Percentiles rank a stretch among this genome's conserved stretches.
These are phyloP conservation scores for Salmo trutta DNA, from an alignment of 2,797 vertebrate genomes.

Conservation along the genomic window DNA sequence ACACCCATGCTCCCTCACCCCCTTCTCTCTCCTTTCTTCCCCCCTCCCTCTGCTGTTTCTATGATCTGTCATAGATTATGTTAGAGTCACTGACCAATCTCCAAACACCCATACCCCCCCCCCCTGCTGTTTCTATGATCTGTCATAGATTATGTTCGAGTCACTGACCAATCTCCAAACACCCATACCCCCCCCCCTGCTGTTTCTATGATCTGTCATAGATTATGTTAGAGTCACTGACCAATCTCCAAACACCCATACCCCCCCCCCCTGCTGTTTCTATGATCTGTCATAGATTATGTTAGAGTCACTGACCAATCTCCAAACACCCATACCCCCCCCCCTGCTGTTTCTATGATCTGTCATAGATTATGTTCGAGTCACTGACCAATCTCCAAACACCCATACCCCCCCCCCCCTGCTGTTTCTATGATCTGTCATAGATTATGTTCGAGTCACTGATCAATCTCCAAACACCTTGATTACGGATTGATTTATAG, in stretches of 20 bases:
- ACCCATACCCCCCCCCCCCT: neutral
- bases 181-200: neutral
- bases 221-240: constrained; percentile 24
- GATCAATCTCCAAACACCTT: constrained; percentile 30
- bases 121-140: neutral
- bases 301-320: constrained; percentile 18
- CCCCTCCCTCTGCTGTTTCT: neutral
- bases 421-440: constrained; percentile 9
- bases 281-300: constrained; percentile 29
- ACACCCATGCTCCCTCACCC: neutral
- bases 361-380: constrained; percentile 27
- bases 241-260: constrained; percentile 28
- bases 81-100: constrained; percentile 19
- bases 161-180: constrained; percentile 31
- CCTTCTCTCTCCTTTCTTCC: constrained; percentile 11
- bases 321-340: constrained; percentile 19
- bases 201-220: constrained; percentile 12
- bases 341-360: neutral
- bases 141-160: constrained; percentile 27
- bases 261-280: neutral
- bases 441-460: constrained; percentile 23
- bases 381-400: constrained; percentile 31
- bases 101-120: constrained; percentile 18
- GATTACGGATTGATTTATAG: constrained; percentile 29
- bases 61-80: constrained; percentile 29